Conservation (phyloP, 2,113 vertebrate genomes). For the Nibea albiflora region DNA sequence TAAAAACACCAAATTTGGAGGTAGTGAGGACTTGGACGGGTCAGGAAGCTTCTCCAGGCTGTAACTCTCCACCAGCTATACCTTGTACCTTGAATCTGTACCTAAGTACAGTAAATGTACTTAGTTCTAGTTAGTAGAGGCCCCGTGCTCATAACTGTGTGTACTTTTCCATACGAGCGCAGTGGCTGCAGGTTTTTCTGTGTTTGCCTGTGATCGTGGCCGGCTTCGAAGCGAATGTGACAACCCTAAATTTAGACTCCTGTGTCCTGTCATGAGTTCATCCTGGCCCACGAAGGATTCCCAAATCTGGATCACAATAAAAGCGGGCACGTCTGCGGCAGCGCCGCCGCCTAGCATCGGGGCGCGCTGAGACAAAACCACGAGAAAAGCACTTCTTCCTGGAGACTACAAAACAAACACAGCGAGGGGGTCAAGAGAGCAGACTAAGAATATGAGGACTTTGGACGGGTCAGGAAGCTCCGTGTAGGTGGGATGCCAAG, state of each 20-base stretch:
- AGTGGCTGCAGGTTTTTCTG: neutral
- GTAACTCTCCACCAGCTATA: too few species aligned
- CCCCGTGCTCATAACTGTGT: neutral
- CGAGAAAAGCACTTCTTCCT: slow-evolving; percentile 55
- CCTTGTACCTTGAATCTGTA: too few species aligned
- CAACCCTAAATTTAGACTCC: slow-evolving; percentile 45
- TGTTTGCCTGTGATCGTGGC: neutral
- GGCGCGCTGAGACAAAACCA: slow-evolving; percentile 34
- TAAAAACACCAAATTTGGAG: neutral
- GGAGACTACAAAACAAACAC: slow-evolving; percentile 72
- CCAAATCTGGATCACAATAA: slow-evolving; percentile 50
- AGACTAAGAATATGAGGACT: slow-evolving; percentile 30
- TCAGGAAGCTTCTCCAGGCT: too few species aligned
- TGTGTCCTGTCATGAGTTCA: neutral
- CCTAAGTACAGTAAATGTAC: too few species aligned
- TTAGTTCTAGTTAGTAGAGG: too few species aligned
- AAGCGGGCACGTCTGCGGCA: slow-evolving; percentile 15
- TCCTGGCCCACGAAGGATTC: slow-evolving; percentile 38
- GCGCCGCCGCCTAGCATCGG: slow-evolving; percentile 10
- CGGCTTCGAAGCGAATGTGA: slow-evolving; percentile 12
- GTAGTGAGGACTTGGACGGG: too few species aligned
- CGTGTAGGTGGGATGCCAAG: slow-evolving; percentile 45
- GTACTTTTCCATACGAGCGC: neutral
- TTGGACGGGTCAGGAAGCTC: slow-evolving; percentile 53
- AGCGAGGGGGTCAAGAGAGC: slow-evolving; percentile 44